Evolutionary conservation across 2,113 vertebrate species (phyloP).

Genomic region (Macheiramphus alcinus): DNA sequence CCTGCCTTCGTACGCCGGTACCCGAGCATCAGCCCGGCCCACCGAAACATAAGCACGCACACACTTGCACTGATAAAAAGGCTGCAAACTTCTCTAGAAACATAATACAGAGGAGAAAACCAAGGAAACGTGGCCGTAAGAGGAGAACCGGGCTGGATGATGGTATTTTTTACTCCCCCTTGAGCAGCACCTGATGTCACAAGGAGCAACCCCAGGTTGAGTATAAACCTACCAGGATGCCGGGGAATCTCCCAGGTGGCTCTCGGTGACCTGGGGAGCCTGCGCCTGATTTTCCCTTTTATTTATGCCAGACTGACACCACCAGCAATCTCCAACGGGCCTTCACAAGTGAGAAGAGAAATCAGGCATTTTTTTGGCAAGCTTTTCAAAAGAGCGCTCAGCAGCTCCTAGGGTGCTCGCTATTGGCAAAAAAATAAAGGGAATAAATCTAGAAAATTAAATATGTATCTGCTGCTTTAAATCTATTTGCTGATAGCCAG

Average conservation of each 20-base stretch:
- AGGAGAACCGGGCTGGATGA: background rate
- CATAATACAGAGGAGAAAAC: background rate
- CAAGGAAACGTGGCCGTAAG: rapidly evolving
- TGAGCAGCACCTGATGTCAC: background rate
- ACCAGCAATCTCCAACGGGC: background rate
- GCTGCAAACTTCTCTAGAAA: background rate
- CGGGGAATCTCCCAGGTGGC: background rate
- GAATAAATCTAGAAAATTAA: slow-evolving; percentile 32
- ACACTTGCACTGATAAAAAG: background rate
- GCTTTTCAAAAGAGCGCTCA: slow-evolving; percentile 18
- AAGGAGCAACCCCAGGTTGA: background rate
- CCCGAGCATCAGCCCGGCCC: background rate
- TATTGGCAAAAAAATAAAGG: slow-evolving; percentile 45
- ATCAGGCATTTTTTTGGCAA: background rate
- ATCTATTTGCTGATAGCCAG: slow-evolving; percentile 38
- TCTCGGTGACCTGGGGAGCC: background rate
- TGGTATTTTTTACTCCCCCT: background rate
- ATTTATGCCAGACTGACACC: background rate
- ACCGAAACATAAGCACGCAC: background rate
- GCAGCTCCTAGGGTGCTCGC: background rate
- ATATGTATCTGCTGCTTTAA: slow-evolving; percentile 3
- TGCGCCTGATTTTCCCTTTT: background rate
- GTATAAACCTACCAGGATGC: background rate
- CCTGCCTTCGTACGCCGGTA: background rate
- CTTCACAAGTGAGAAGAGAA: background rate